A percentile compares a stretch with the other conserved stretches of the same genome.
phyloP scores from a whole-genome alignment of 2,888 invertebrate species.

The Andrena haemorrhoa region DNA sequence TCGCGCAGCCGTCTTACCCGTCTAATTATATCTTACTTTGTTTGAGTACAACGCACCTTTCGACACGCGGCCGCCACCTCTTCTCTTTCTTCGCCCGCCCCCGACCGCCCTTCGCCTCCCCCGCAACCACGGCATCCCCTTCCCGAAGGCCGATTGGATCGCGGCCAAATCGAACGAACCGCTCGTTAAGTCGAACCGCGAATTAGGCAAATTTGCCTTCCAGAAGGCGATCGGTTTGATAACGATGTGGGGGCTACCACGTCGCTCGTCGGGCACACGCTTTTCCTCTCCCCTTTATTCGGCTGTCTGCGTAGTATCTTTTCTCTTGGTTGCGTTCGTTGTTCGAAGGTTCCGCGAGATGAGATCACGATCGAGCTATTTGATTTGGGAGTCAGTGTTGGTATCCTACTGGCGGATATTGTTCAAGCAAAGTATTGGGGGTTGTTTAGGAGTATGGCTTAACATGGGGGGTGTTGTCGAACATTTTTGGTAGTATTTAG shows the following conservation, averaged over 20 bases:
- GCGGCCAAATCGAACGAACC: constrained; percentile 79
- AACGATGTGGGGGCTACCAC: not conserved
- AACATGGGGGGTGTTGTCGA: no score
- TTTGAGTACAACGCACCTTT: constrained; percentile 85
- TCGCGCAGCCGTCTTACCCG: constrained; percentile 62
- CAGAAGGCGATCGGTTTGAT: constrained; percentile 17
- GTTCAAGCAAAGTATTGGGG: no score
- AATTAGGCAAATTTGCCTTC: constrained; percentile 74
- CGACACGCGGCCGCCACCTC: constrained; percentile 77
- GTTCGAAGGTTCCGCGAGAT: no score
- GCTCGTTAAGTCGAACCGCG: constrained; percentile 77
- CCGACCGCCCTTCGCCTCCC: constrained; percentile 58
- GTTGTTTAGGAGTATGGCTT: no score
- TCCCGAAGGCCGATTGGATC: constrained; percentile 73
- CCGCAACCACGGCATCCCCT: constrained; percentile 47
- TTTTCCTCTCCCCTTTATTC: not conserved
- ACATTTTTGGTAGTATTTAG: no score
- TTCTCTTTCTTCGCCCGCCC: constrained; percentile 64
- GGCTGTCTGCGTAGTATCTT: no score
- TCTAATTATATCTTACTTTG: constrained; percentile 84
- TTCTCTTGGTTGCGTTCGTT: no score
- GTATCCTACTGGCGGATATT: no score
- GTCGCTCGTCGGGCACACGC: not conserved
- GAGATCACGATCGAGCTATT: no score
- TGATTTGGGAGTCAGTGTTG: no score